These are phyloP conservation scores for Sylvilagus bachmani DNA, from an alignment of 2,113 vertebrate genomes.

Conservation along the genomic window DNA sequence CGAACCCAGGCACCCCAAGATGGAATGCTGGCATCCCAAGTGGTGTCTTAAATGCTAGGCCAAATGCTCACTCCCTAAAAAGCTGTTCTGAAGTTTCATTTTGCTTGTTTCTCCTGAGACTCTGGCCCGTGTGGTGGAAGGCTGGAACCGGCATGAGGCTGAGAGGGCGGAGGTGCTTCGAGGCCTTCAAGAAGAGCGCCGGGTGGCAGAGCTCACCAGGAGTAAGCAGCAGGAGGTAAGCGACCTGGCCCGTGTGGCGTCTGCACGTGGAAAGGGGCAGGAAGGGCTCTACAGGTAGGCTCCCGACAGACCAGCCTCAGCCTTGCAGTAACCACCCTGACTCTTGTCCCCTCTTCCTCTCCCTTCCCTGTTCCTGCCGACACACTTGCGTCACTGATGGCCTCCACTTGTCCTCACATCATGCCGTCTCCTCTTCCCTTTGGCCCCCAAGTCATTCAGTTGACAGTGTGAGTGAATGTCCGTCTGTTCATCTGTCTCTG, in stretches of 20 bases:
- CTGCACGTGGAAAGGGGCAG: not conserved
- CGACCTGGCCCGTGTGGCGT: not conserved
- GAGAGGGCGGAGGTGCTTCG: constrained; percentile 84
- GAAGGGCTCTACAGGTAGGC: not conserved
- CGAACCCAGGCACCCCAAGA: no score
- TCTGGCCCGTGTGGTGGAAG: constrained; percentile 89
- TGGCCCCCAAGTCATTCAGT: not conserved
- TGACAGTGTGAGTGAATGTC: constrained; percentile 21
- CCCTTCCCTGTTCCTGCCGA: not conserved
- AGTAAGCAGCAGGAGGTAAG: constrained; percentile 87
- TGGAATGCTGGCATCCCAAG: no score
- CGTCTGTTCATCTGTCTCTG: not conserved
- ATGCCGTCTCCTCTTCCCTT: not conserved
- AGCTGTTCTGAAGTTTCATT: constrained; percentile 49
- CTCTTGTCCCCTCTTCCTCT: not conserved
- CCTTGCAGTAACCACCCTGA: not conserved
- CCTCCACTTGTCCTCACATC: not conserved
- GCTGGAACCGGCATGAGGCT: constrained; percentile 89
- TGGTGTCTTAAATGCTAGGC: no score
- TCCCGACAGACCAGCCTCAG: not conserved
- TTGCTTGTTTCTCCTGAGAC: constrained; percentile 82
- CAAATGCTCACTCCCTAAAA: not conserved
- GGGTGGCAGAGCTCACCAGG: constrained; percentile 80
- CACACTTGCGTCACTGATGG: not conserved
- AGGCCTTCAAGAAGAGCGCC: constrained; percentile 86